Evolutionary conservation across 1,140 invertebrate species (phyloP).

Genomic region (Pogonognathellus flavescens): DNA sequence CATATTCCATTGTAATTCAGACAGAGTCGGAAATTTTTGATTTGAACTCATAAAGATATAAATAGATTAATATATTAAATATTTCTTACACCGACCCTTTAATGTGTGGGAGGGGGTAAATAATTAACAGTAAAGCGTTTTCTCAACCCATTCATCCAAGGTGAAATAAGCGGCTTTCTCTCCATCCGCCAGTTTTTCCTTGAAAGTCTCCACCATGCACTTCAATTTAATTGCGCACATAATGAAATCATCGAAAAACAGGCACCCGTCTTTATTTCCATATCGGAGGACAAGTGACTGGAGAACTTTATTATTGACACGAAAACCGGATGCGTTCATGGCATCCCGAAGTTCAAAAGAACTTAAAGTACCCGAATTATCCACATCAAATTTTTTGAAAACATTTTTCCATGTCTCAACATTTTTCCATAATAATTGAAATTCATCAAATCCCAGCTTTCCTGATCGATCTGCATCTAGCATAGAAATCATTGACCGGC

Average conservation of each 20-base stretch:
- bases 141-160: slow-evolving; percentile 89
- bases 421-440: slow-evolving; percentile 87
- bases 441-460: slow-evolving; percentile 95
- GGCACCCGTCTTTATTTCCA: slow-evolving; percentile 84
- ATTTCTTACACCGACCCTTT: no score
- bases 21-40: no score
- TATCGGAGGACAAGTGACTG: slow-evolving; percentile 92
- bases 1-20: no score
- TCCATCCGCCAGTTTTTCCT: slow-evolving; percentile 78
- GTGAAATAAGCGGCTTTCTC: slow-evolving; percentile 83
- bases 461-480: slow-evolving; percentile 92
- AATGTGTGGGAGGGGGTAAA: no score
- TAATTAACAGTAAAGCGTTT: slow-evolving; percentile 81
- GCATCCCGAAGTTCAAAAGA: slow-evolving; percentile 89
- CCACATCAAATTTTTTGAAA: slow-evolving; percentile 69
- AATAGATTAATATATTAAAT: no score
- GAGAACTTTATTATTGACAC: slow-evolving; percentile 89
- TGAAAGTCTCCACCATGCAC: slow-evolving; percentile 91
- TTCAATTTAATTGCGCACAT: slow-evolving; percentile 93
- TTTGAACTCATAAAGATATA: no score
- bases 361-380: slow-evolving; percentile 84
- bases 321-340: slow-evolving; percentile 88
- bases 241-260: slow-evolving; percentile 95
- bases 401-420: slow-evolving; percentile 85
- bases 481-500: slow-evolving; percentile 96